Base-by-base conservation (phyloP, 2,888 invertebrate genomes). In the Ephialtes manifestator region DNA sequence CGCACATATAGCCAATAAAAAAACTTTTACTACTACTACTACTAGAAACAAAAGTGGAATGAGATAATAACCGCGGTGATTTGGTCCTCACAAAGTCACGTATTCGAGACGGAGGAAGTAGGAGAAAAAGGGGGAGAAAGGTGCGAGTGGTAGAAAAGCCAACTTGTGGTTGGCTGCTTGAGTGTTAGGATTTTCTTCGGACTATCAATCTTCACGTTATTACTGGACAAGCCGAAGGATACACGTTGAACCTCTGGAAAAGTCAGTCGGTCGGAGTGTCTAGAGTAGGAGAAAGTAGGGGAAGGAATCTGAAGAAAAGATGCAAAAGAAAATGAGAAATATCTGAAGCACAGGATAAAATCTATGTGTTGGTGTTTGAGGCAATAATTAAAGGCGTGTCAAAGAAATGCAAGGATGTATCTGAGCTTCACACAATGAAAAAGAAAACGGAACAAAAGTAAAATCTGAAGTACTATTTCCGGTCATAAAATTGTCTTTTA, bases 161-260 rank as follows among this genome's bases (percentile, higher is more conserved):
- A 28, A 28, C 58, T 58, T 58, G 58, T 4, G 58, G 58, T 58
- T 58, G 58, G 58, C 28, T 58, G 28, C 24, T 13, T 11, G 58
- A 58, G 28, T 28, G 13, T 58, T 28, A 28, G 28, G 58, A 58
- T 58, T 58, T 58, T 58, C 58, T 11, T 58, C 58, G 13, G 58
- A 58, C 58, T 58, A 58, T 58, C 58, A 58, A 58, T 58, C 58
- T 58, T 58, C 58, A 3, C 58, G 58, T 58, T 58, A 58, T 58
- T 58, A 58, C 58, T 58, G 58, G 58, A 58, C 58, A 28, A 58
- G 28, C 28, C 58, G 58, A 58, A 58, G 58, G 28, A 58, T 58
- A 58, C 58, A 58, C 28, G 58, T 28, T 31, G 28, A 28, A 58
- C 28, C 58, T 13, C 4, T 15, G 58, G 55, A 58, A 58, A 10